Evolutionary conservation across 2,888 invertebrate species (phyloP), one percentile per base, ranked within the genome.

Genomic region (Mellilla xanthometata): DNA sequence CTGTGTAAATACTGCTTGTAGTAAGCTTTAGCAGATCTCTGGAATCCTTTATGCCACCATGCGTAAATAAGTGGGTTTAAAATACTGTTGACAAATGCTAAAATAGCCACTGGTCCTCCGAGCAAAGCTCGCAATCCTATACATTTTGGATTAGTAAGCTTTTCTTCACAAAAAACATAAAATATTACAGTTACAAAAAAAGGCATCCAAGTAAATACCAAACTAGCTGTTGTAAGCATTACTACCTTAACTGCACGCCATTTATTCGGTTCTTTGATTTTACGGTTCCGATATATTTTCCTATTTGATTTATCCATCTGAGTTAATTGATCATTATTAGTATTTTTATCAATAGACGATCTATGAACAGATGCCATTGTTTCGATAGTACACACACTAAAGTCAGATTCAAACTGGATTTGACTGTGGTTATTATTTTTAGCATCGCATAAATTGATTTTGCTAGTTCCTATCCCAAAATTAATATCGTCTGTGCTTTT

Each of bases 11-110:
- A 52, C 11, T 45, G 41, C 15, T 26, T 47, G 23, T 65, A 76
- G 46, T 82, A 74, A 42, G 65, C 76, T 58, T 68, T 82, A 1
- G 91, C 72, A 9, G 84, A 89, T 39, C 69, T 83, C 58, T 93
- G 82, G 58, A 93, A 93, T 0, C 93, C 93, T 67, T 92, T 92
- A 65, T 93, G 93, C 93, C 93, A 93, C 93, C 93, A 93, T 0
- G 93, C 93, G 61, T 93, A 93, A 54, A 93, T 93, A 12, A 93
- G 67, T 0, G 93, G 93, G 65, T 93, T 93, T 0, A 93, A 60
- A 31, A 93, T 65, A 56, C 93, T 93, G 58, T 93, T 93, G 0
- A 87, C 59, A 54, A 93, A 91, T 0, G 93, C 93, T 31, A 93
- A 68, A 13, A 91, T 89, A 0, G 91, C 91, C 28, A 93, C 64